These are phyloP conservation scores for Drosophila rufa DNA, from an alignment of 1,140 invertebrate genomes.

Conservation along the genomic window DNA sequence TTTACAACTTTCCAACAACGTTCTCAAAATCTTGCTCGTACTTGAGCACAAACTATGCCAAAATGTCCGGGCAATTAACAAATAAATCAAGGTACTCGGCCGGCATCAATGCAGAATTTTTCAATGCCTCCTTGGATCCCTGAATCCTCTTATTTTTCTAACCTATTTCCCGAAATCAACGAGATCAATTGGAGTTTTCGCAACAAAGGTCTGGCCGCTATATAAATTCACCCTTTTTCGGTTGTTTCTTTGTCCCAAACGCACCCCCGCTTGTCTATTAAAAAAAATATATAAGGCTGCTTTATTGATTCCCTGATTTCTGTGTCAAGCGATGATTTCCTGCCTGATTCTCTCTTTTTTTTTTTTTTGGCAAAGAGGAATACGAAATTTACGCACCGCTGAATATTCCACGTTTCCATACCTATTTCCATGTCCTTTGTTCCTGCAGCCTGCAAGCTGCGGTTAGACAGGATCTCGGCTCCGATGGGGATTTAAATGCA, in stretches of 20 bases:
- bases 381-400: constrained; percentile 62
- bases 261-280: constrained; percentile 9
- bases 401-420: constrained; percentile 41
- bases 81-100: background rate
- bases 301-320: constrained; percentile 65
- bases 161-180: constrained; percentile 7
- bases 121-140: background rate
- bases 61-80: constrained; percentile 7
- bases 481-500: constrained; percentile 74
- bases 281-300: constrained; percentile 10
- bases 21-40: background rate
- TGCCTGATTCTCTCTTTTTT: constrained; percentile 27
- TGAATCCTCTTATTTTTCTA: background rate
- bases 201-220: constrained; percentile 2
- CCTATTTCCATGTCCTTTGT: constrained; percentile 6
- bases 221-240: constrained; percentile 8
- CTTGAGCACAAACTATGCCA: constrained; percentile 4
- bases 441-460: constrained; percentile 36
- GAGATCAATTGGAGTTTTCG: constrained; percentile 11
- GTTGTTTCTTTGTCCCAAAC: background rate
- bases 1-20: background rate
- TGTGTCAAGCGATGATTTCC: constrained; percentile 76
- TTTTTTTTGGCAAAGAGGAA: constrained; percentile 59
- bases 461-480: constrained; percentile 62
- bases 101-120: background rate